phyloP scores from a whole-genome alignment of 1,140 invertebrate species.

The Pseudobourletiella spinata region DNA sequence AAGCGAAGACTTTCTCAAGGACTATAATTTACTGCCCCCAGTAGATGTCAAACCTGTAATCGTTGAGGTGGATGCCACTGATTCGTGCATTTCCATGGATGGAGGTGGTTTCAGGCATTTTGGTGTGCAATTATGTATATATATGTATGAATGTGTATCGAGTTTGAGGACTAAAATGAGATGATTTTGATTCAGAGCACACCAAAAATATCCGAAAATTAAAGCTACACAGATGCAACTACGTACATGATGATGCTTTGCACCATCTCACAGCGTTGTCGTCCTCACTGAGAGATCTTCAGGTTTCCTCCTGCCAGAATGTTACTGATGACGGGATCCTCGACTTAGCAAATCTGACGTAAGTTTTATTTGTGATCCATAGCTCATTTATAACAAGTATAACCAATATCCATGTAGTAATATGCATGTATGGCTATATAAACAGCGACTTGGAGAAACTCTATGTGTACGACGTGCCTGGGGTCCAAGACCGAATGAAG shows the following conservation, averaged over 20 bases:
- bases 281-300: slow-evolving; percentile 49
- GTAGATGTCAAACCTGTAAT: slow-evolving; percentile 46
- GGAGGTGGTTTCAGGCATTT: slow-evolving; percentile 11
- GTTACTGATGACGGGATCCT: slow-evolving; percentile 54
- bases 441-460: slow-evolving; percentile 27
- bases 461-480: slow-evolving; percentile 26
- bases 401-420: no score
- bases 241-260: slow-evolving; percentile 58
- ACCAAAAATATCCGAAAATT: no score
- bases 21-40: slow-evolving; percentile 61
- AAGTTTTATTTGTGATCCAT: slow-evolving; percentile 36
- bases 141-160: no score
- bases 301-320: slow-evolving; percentile 58
- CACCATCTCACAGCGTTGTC: slow-evolving; percentile 45
- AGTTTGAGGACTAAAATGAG: no score
- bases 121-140: no score
- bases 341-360: slow-evolving; percentile 48
- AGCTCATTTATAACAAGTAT: no score
- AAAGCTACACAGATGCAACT: slow-evolving; percentile 55
- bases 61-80: slow-evolving; percentile 62
- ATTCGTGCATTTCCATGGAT: slow-evolving; percentile 48
- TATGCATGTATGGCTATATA: no score
- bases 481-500: slow-evolving; percentile 17
- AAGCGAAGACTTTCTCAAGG: slow-evolving; percentile 44
- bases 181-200: no score